Evolutionary conservation across 2,113 vertebrate genomes (phyloP).

Genomic region (Chascanopsetta lugubris): DNA sequence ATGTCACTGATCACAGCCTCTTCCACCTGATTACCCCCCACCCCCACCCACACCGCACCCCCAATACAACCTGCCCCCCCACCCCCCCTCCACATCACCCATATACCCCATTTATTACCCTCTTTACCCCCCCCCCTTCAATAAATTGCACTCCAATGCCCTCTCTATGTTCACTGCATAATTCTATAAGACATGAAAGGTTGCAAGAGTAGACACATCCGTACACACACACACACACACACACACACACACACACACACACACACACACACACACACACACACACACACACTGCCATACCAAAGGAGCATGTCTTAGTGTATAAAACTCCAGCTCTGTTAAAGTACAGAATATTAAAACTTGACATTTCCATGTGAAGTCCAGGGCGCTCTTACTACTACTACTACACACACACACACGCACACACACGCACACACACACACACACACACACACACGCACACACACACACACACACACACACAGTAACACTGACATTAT

Average conservation of each 20-base stretch:
- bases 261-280: neutral
- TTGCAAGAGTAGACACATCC: neutral
- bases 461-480: slow-evolving; percentile 21
- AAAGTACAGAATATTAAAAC: slow-evolving; percentile 13
- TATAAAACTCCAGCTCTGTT: slow-evolving; percentile 16
- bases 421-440: neutral
- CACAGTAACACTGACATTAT: too few species aligned
- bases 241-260: slow-evolving; percentile 9
- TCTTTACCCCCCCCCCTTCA: slow-evolving; percentile 1
- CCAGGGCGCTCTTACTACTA: slow-evolving; percentile 18
- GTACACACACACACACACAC: neutral
- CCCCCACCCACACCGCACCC: neutral
- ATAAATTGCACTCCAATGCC: slow-evolving; percentile 19
- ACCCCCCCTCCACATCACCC: slow-evolving; percentile 7
- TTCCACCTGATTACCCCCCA: slow-evolving; percentile 68
- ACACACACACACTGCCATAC: neutral
- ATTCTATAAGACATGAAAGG: slow-evolving; percentile 2
- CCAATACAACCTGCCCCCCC: neutral
- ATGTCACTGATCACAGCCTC: slow-evolving; percentile 78
- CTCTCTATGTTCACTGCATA: slow-evolving; percentile 3
- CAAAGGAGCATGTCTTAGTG: neutral
- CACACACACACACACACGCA: neutral
- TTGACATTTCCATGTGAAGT: slow-evolving; percentile 38
- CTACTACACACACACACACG: neutral
- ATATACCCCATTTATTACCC: slow-evolving; percentile 40